Base-by-base conservation (phyloP, 2,797 vertebrate species). In the Chelidonichthys spinosus region DNA sequence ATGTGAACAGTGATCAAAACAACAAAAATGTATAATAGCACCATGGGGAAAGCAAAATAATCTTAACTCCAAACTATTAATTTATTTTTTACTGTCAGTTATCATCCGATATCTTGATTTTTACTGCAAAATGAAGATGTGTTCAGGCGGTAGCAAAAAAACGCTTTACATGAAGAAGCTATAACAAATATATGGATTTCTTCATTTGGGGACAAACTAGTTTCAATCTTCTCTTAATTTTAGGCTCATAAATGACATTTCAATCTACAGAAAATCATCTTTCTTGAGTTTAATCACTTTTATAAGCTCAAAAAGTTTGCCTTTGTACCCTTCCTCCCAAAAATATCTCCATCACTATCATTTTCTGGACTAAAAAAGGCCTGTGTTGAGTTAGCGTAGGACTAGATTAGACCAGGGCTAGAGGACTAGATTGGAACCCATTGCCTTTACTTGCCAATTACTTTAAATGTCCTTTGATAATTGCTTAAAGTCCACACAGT, bases 101-200 rank as follows among this genome's bases (percentile, higher is more conserved):
- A 14, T 50, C 25, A 25, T 25, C 25, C 25, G 25, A 25, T 25
- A 25, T 25, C 25, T 25, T 25, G 25, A 25, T 25, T 25, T 25
- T 25, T 25, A 25, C 25, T 25, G 25, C 9, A 2, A 50, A 40
- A 69, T 63, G 25, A 36, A 61, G 5, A 36, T 10, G 6, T 4
- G n/a, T 46, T 65, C 36, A 44, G 17, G 17, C 42, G 58, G 25
- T 74, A 25, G 6, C 17, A 43, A 40, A 58, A 49, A 80, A 47
- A 44, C 4, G 15, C 4, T 25, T 40, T 44, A 36, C 6, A 8
- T 56, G 11, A 39, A 36, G 4, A 70, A 69, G 15, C 10, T 9
- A 13, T 25, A 6, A 59, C 11, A 66, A 72, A 54, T 59, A 5
- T 4, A 63, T 60, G 14, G 1, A 18, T 46, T 59, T 63, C 6